These are phyloP conservation scores for Berghia stephanieae DNA, from an alignment of 1,140 invertebrate genomes.

Conservation along the genomic window DNA sequence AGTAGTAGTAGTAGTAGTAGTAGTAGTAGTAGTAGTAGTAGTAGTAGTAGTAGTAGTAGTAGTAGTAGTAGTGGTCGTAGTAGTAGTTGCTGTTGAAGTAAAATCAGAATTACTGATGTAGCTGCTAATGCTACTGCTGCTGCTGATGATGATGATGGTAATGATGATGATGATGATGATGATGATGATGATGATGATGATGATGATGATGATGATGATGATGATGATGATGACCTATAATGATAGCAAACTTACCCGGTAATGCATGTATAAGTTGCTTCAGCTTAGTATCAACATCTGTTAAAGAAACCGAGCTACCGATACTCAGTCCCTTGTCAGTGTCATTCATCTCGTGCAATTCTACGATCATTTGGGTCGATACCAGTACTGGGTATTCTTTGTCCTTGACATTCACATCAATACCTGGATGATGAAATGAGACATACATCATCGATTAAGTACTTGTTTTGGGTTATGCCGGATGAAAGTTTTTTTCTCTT, in stretches of 20 bases:
- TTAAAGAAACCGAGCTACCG: constrained; percentile 84
- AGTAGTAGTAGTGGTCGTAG: constrained; percentile 2
- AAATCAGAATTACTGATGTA: no score
- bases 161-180: no score
- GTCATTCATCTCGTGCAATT: constrained; percentile 70
- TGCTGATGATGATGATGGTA: no score
- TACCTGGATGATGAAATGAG: constrained; percentile 66
- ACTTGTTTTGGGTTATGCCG: neutral
- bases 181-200: no score
- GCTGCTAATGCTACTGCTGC: no score
- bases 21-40: constrained; percentile 1
- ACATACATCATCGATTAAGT: neutral
- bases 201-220: no score
- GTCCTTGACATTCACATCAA: constrained; percentile 92
- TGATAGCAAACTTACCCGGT: constrained; percentile 39
- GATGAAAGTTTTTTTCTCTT: neutral
- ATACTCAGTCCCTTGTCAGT: constrained; percentile 74
- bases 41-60: constrained; percentile 7
- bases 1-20: constrained; percentile 7
- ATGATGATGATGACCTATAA: no score
- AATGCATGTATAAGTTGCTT: constrained; percentile 69
- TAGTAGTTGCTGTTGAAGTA: no score
- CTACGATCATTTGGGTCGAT: constrained; percentile 78
- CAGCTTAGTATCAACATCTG: constrained; percentile 76
- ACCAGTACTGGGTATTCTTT: constrained; percentile 84